These are phyloP conservation scores for Macrotrachela quadricornifera DNA, from an alignment of 1,140 invertebrate species.

Conservation along the genomic window DNA sequence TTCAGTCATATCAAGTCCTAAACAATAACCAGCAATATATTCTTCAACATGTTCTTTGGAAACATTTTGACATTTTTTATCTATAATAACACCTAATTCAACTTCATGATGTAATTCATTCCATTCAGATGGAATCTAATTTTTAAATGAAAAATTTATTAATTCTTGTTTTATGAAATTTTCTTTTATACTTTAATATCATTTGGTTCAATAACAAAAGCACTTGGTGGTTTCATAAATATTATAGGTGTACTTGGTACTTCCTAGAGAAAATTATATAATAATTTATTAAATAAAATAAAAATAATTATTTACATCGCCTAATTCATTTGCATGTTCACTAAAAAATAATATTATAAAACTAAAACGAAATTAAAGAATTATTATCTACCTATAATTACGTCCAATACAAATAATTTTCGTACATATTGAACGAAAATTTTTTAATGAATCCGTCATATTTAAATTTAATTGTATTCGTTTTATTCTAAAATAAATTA, in stretches of 20 bases:
- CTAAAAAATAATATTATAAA: neutral
- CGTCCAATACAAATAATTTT: conserved; percentile 8
- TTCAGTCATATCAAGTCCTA: conserved; percentile 54
- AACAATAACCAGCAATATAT: conserved; percentile 48
- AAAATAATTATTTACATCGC: neutral
- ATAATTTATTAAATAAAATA: too few relatives aligned
- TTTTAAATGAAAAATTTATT: too few relatives aligned
- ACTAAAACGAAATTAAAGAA: neutral
- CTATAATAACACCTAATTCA: conserved; percentile 53
- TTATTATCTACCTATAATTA: neutral
- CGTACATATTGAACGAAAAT: too few relatives aligned
- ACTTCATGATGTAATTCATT: conserved; percentile 51
- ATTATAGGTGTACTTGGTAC: neutral
- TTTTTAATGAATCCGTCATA: too few relatives aligned
- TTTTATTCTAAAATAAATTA: too few relatives aligned
- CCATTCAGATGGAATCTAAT: conserved; percentile 34
- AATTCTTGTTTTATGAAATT: too few relatives aligned
- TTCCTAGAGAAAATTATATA: too few relatives aligned
- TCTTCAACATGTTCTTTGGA: conserved; percentile 33
- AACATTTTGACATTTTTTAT: conserved; percentile 33
- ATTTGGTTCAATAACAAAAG: too few relatives aligned
- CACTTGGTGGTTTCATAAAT: too few relatives aligned
- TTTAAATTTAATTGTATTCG: too few relatives aligned
- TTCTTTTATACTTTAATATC: too few relatives aligned
- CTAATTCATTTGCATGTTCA: conserved; percentile 8